These are phyloP conservation scores for Graptemys geographica DNA, from an alignment of 2,797 vertebrate species.

Conservation along the genomic window DNA sequence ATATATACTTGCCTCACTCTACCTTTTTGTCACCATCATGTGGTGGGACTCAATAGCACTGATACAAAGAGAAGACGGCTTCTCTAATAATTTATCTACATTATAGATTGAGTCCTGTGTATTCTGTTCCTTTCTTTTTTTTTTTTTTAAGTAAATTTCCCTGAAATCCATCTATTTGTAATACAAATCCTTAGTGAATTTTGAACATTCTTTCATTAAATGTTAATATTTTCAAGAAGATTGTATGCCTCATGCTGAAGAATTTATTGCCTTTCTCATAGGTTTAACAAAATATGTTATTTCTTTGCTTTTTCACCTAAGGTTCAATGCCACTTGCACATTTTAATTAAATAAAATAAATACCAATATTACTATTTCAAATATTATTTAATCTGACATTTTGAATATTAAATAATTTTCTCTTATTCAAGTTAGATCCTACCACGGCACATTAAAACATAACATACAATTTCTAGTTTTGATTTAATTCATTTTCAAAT, in stretches of 20 bases:
- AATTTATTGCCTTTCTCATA: neutral
- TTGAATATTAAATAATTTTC: neutral
- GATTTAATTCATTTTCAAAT: slow-evolving; percentile 38
- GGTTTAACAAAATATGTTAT: slow-evolving; percentile 1
- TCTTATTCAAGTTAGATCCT: neutral
- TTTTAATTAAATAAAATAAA: neutral
- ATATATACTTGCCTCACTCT: neutral
- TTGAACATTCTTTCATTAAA: slow-evolving; percentile 5
- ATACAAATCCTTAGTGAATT: neutral
- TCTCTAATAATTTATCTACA: neutral
- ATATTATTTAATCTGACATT: slow-evolving; percentile 13
- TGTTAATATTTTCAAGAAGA: slow-evolving; percentile 13
- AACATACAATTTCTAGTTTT: neutral
- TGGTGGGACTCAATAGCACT: neutral
- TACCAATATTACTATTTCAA: slow-evolving; percentile 23
- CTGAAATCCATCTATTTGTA: neutral
- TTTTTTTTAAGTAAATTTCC: neutral
- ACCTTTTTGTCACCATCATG: neutral
- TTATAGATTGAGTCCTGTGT: neutral
- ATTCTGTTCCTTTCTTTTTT: neutral
- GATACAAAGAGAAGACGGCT: accelerated
- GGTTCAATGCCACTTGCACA: neutral
- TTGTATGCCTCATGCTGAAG: neutral
- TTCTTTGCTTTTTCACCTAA: slow-evolving; percentile 33
- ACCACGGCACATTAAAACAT: neutral